Base-by-base conservation (phyloP, 2,888 invertebrate genomes). In the Fabriciana adippe region DNA sequence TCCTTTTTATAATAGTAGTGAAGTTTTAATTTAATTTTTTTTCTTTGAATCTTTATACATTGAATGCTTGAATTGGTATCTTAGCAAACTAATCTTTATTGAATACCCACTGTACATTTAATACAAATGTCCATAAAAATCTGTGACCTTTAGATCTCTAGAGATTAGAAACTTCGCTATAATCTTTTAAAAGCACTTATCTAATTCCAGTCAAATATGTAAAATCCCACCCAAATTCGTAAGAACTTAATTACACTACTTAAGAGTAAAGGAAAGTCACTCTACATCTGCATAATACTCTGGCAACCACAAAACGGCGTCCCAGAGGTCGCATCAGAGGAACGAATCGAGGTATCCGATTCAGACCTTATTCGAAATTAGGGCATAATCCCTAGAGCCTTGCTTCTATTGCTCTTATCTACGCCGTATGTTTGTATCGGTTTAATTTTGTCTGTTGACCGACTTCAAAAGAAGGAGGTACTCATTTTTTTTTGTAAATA, bases 311-410 rank as follows among this genome's bases (percentile, higher is more conserved):
- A 67, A 67, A 69, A 57, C 70, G 64, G 14, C 31, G 50, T 71
- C 71, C 71, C 71, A 15, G 15, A 69, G 71, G 71, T 65, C 48
- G 63, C 69, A 69, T 71, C 64, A 59, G 35, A 41, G 8, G 45
- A 63, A 61, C 53, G 61, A 47, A 64, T 62, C 55, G 68, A 60
- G 66, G 64, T 59, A 55, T 67, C 64, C 57, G 62, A 57, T 59
- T 55, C 62, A 64, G 61, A 64, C 35, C 71, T 69, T 70, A 70
- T 67, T 67, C 65, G 59, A 69, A 72, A 72, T 72, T 69, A 72
- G 63, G 67, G 65, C 67, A 69, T 55, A 60, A 11, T 69, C 72
- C 67, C 72, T n/a, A 35, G 62, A 55, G 72, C 31, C 55, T 35
- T 48, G 53, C 60, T 54, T 53, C 51, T 61, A 70, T 67, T 60